phyloP scores from a whole-genome alignment of 2,113 vertebrate species.

The Hypomesus transpacificus region DNA sequence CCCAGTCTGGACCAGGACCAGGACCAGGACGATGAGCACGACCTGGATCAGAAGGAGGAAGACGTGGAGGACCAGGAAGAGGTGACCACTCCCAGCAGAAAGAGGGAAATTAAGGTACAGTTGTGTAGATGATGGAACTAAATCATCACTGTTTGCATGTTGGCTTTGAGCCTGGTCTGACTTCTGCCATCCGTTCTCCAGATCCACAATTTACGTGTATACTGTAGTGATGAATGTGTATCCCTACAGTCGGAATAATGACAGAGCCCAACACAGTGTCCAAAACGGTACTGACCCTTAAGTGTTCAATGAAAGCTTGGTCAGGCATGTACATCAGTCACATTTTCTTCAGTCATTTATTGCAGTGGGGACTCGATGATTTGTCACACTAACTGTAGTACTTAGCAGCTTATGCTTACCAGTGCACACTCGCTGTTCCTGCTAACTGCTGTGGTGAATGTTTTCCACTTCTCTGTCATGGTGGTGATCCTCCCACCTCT shows the following conservation, averaged over 20 bases:
- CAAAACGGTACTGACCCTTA: too few relatives aligned
- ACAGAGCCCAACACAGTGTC: too few relatives aligned
- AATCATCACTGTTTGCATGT: neutral
- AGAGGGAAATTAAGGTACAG: conserved; percentile 91
- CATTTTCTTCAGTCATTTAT: too few relatives aligned
- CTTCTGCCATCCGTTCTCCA: too few relatives aligned
- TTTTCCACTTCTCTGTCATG: conserved; percentile 20
- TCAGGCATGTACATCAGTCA: too few relatives aligned
- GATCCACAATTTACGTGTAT: too few relatives aligned
- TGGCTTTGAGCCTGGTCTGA: neutral
- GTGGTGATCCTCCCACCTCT: conserved; percentile 30
- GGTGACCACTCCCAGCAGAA: conserved; percentile 83
- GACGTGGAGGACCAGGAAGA: conserved; percentile 23
- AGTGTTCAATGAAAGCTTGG: too few relatives aligned
- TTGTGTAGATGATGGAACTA: neutral
- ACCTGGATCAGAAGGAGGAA: conserved; percentile 47
- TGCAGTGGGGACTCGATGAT: conserved; percentile 10
- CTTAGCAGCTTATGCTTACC: conserved; percentile 40
- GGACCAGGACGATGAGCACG: conserved; percentile 48
- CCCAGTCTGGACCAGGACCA: conserved; percentile 70
- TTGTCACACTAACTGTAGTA: conserved; percentile 43
- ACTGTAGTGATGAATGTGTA: neutral
- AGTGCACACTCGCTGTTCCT: conserved; percentile 40
- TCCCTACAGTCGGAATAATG: neutral
- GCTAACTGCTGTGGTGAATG: conserved; percentile 41